A percentile compares a stretch with the other conserved stretches of the same genome.
These are phyloP conservation scores for Morinoia aosen DNA, from an alignment of 2,888 invertebrate species.

Conservation along the genomic window DNA sequence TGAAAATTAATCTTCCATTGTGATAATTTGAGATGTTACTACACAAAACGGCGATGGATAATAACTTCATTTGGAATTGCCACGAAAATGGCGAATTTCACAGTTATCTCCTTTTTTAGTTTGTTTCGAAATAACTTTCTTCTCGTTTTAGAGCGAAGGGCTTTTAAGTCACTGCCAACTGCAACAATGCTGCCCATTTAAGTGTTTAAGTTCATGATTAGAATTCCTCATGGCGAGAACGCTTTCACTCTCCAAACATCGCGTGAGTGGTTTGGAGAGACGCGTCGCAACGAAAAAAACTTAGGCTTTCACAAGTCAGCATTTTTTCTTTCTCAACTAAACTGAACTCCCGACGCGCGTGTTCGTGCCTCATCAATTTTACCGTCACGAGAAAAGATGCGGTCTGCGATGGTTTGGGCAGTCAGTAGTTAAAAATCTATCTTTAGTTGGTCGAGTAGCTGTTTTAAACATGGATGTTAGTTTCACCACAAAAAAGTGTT, in stretches of 20 bases:
- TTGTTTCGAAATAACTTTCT: neutral
- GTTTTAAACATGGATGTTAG: neutral
- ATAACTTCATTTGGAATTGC: neutral
- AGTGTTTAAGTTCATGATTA: neutral
- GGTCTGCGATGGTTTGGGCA: neutral
- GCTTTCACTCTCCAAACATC: constrained; percentile 10
- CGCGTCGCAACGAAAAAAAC: neutral
- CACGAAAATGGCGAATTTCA: neutral
- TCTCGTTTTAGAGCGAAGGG: neutral
- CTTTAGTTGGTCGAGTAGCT: neutral
- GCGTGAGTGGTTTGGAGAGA: neutral
- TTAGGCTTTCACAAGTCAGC: neutral
- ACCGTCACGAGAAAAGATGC: neutral
- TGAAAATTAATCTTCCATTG: no score
- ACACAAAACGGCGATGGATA: neutral
- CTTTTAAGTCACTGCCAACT: neutral
- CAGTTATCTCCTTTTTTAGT: neutral
- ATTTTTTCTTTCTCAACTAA: neutral
- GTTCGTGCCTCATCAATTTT: neutral
- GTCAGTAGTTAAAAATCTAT: neutral
- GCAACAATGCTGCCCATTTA: neutral
- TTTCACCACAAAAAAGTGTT: no score
- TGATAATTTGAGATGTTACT: neutral
- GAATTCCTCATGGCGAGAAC: neutral
- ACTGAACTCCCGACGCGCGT: neutral